These are phyloP conservation scores for Dicrurus megarhynchus DNA, from an alignment of 2,113 vertebrate species.

Conservation along the genomic window DNA sequence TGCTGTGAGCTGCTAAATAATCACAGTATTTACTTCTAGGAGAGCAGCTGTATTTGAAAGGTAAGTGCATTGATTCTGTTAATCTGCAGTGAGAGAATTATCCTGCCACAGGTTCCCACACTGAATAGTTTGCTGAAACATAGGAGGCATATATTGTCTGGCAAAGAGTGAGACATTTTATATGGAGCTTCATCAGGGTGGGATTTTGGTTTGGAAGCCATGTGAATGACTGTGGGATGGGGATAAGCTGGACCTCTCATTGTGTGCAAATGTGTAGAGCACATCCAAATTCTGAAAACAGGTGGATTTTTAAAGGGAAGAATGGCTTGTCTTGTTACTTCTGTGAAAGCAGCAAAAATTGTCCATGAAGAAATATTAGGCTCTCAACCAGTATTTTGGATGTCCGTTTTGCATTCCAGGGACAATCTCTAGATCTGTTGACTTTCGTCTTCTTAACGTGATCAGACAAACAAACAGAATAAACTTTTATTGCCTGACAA, in stretches of 20 bases:
- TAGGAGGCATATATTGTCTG: background rate
- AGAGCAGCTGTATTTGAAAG: background rate
- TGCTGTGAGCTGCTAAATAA: background rate
- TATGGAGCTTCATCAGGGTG: background rate
- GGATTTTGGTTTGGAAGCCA: background rate
- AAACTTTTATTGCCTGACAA: constrained; percentile 42
- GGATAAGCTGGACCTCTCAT: background rate
- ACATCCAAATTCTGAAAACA: background rate
- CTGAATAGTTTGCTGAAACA: background rate
- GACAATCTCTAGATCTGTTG: constrained; percentile 47
- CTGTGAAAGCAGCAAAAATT: background rate
- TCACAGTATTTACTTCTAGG: background rate
- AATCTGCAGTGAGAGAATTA: background rate
- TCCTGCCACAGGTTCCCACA: background rate
- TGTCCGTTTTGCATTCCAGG: constrained; percentile 34
- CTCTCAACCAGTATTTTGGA: background rate
- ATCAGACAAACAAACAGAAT: background rate
- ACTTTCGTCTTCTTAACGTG: constrained; percentile 27
- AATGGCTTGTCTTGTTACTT: background rate
- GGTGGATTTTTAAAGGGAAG: background rate
- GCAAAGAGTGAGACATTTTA: background rate
- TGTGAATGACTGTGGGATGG: background rate
- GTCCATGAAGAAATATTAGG: background rate
- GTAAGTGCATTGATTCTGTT: background rate
- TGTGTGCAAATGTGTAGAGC: background rate